phyloP scores from a whole-genome alignment of 2,113 vertebrate species.

The Brachyhypopomus occidentalis region DNA sequence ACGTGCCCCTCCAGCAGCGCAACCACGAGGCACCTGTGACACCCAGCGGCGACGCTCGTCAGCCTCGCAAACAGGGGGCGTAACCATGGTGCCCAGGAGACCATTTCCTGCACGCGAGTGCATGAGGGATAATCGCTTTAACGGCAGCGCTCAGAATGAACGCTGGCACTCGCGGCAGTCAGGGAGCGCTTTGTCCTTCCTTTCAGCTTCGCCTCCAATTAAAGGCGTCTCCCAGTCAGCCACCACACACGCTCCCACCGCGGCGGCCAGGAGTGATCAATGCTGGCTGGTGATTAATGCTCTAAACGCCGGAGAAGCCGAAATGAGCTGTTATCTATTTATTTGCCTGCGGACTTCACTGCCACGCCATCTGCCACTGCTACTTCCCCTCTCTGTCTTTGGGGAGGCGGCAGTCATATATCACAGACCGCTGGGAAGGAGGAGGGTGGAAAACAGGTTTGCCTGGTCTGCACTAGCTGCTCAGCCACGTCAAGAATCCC shows the following conservation, averaged over 20 bases:
- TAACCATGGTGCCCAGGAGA: background rate
- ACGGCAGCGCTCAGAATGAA: background rate
- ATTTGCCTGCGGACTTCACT: slow-evolving; percentile 36
- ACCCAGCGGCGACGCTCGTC: background rate
- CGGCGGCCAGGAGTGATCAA: slow-evolving; percentile 20
- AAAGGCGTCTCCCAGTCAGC: slow-evolving; percentile 9
- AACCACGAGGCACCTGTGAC: background rate
- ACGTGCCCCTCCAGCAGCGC: background rate
- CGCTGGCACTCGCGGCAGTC: background rate
- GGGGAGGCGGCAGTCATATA: background rate
- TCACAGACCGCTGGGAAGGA: background rate
- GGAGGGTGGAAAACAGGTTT: slow-evolving; percentile 4
- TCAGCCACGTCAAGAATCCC: background rate
- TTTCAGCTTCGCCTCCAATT: slow-evolving; percentile 13
- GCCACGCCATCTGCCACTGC: slow-evolving; percentile 36
- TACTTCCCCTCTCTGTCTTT: background rate
- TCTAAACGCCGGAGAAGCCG: background rate
- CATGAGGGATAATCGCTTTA: slow-evolving; percentile 14
- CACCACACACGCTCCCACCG: background rate
- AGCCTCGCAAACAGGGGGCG: background rate
- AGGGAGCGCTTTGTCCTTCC: background rate
- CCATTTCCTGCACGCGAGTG: background rate
- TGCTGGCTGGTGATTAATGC: slow-evolving; percentile 37
- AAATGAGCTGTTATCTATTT: slow-evolving; percentile 45
- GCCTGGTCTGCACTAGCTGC: background rate